These are phyloP conservation scores for Carcinoscorpius rotundicauda DNA, from an alignment of 1,140 invertebrate species.

Conservation along the genomic window DNA sequence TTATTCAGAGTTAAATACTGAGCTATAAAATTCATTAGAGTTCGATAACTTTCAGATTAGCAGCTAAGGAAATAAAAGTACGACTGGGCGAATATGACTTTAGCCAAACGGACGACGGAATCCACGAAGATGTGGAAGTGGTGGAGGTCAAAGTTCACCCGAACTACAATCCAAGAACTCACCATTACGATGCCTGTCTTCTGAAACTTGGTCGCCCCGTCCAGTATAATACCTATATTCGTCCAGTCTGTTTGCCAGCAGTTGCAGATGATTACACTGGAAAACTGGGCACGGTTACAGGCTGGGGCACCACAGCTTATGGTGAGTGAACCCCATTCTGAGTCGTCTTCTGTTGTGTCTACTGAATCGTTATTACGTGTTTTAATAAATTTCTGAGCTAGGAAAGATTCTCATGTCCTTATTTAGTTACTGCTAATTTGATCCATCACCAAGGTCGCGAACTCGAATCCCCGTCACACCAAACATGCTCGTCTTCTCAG, in stretches of 20 bases:
- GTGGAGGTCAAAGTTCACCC: conserved; percentile 11
- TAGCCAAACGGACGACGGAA: neutral
- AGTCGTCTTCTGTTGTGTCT: too few species aligned
- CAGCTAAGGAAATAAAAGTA: conserved; percentile 6
- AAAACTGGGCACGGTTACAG: conserved; percentile 37
- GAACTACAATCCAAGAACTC: conserved; percentile 25
- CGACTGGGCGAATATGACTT: conserved; percentile 17
- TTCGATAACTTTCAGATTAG: neutral
- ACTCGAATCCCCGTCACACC: too few species aligned
- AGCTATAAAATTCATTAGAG: too few species aligned
- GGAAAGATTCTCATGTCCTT: too few species aligned
- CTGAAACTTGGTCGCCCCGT: conserved; percentile 25
- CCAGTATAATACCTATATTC: conserved; percentile 24
- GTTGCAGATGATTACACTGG: conserved; percentile 10
- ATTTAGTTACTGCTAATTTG: too few species aligned
- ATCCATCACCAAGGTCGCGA: too few species aligned
- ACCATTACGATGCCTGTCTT: conserved; percentile 30
- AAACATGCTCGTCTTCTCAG: too few species aligned
- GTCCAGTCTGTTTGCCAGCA: conserved; percentile 27
- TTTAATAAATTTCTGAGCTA: too few species aligned
- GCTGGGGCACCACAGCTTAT: conserved; percentile 48
- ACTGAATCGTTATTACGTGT: too few species aligned
- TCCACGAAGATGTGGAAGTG: conserved; percentile 13
- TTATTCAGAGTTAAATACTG: too few species aligned
- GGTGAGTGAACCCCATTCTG: conserved; percentile 13